A percentile compares a stretch with the other conserved stretches of the same genome.
phyloP scores from a whole-genome alignment of 1,140 invertebrate species.

The Trichomalopsis sarcophagae region DNA sequence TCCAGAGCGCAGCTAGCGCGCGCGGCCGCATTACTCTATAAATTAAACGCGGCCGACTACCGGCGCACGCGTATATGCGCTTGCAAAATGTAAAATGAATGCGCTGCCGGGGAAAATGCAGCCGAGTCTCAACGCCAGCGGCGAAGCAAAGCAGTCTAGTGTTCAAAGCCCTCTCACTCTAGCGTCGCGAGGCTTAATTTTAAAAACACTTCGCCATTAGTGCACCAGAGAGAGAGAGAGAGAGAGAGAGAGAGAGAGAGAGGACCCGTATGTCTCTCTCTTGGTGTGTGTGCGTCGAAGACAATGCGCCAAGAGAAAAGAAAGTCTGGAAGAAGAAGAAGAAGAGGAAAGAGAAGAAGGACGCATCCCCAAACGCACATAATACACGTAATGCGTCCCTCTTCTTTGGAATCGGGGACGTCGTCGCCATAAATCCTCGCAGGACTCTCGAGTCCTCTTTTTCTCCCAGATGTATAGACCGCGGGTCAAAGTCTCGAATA shows the following conservation, averaged over 20 bases:
- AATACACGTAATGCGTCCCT: neutral
- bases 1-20: too few species aligned
- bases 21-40: slow-evolving; percentile 17
- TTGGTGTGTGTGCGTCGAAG: neutral
- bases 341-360: neutral
- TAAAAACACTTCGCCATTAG: neutral
- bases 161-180: neutral
- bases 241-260: neutral
- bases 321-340: neutral
- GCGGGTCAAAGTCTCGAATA: too few species aligned
- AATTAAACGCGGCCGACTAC: slow-evolving; percentile 28
- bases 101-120: neutral
- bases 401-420: neutral
- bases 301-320: neutral
- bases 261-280: neutral
- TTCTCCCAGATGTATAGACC: too few species aligned
- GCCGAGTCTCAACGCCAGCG: neutral
- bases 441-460: neutral
- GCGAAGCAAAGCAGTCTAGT: neutral
- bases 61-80: neutral
- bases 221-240: neutral
- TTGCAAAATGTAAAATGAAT: slow-evolving; percentile 8
- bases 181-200: neutral
- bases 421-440: neutral
- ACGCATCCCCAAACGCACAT: neutral